Evolutionary conservation across 2,113 vertebrate genomes (phyloP), one percentile per base, ranked within the genome.

Genomic region (Upupa epops): DNA sequence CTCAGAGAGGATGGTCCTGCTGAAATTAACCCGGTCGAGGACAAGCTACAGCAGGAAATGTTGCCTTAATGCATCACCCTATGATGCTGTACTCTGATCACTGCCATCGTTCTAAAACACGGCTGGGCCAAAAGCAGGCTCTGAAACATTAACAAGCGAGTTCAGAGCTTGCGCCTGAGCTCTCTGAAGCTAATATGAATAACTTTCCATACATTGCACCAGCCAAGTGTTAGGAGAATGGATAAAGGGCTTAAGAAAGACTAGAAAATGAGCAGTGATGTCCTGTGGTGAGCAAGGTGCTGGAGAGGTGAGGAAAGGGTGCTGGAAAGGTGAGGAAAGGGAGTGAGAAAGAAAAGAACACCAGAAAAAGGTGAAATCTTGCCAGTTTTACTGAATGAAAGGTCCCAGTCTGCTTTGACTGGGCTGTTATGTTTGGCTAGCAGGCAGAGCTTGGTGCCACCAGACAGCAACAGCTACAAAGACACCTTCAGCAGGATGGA

Each of bases 401-500:
- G 81, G 49, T 72, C 9, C 1, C 52, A 54, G 49, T 32, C 70
- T 93, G 75, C 17, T 84, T 84, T 91, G 55, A 76, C 58, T 89
- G 83, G 64, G 83, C 91, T 90, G 79, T 29, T 65, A 14, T 54
- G 25, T 74, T 83, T 91, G 83, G 64, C 36, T 55, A 40, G 52
- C 31, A 11, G 6, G 11, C 37, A 75, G 59, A 51, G 51, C 85
- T 85, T 6, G 1, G 88, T 74, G 54, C 78, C 54, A 36, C 25
- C 32, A 52, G 88, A 28, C 14, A 55, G 25, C 32, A 75, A 48
- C 25, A 61, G 31, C 17, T 49, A 46, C 12, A 3, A 42, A 59
- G 51, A 46, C 48, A 54, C 63, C 66, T 85, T 28, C 54, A 82
- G 28, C 34, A 46, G 68, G 15, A 77, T 36, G 52, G 48, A 66